A percentile compares a stretch with the other conserved stretches of the same genome.
These are phyloP conservation scores for Proteles cristata DNA, from an alignment of 2,113 vertebrate genomes.

Conservation along the genomic window DNA sequence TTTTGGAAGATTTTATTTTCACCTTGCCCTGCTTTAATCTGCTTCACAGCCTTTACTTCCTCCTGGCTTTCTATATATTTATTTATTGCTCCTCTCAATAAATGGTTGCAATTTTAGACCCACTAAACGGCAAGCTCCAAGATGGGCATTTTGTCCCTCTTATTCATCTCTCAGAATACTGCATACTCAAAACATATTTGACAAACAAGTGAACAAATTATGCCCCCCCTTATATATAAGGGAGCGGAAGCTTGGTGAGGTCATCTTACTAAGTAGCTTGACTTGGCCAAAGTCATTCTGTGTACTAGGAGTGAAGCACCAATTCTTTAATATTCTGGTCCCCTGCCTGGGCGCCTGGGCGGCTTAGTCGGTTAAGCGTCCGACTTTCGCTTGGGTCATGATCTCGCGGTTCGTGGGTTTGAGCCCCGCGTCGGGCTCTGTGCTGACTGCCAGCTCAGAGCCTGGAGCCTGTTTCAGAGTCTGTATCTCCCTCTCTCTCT, in stretches of 20 bases:
- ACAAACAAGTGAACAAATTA: neutral
- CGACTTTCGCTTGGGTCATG: too few relatives aligned
- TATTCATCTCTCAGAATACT: conserved; percentile 3
- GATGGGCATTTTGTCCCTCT: neutral
- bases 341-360: too few relatives aligned
- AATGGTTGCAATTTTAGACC: neutral
- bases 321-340: neutral
- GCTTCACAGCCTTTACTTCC: neutral
- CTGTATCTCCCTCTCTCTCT: too few relatives aligned
- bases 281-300: conserved; percentile 2
- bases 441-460: too few relatives aligned
- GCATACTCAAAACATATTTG: conserved; percentile 19
- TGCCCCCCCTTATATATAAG: conserved; percentile 31
- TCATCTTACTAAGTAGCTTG: neutral
- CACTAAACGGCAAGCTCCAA: neutral
- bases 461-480: too few relatives aligned
- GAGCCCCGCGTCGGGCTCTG: too few relatives aligned
- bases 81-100: conserved; percentile 11
- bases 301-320: neutral
- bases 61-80: neutral
- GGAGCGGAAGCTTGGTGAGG: neutral
- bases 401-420: too few relatives aligned
- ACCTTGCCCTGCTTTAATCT: neutral
- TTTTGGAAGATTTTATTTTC: neutral
- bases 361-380: too few relatives aligned